Evolutionary conservation across 2,113 vertebrate genomes (phyloP).

Genomic region (Carassius auratus): DNA sequence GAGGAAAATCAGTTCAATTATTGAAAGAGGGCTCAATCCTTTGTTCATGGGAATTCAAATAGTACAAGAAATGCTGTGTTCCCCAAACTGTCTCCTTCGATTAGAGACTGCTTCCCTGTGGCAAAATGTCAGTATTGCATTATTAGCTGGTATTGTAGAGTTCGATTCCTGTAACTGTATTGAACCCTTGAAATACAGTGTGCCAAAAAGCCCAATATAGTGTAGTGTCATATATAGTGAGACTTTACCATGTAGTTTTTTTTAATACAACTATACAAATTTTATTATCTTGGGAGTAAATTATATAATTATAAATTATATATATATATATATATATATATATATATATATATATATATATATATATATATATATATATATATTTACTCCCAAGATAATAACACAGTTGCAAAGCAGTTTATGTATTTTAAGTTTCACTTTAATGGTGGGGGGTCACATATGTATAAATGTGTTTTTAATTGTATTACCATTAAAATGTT

Average conservation of each 20-base stretch:
- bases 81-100: slow-evolving; percentile 16
- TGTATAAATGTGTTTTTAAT: too few species aligned
- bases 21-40: slow-evolving; percentile 5
- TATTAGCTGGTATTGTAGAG: background rate
- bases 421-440: background rate
- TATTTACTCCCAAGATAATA: too few species aligned
- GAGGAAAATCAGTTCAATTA: slow-evolving; percentile 38
- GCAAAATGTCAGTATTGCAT: slow-evolving; percentile 30
- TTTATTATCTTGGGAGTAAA: background rate
- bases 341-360: too few species aligned
- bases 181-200: too few species aligned
- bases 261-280: too few species aligned
- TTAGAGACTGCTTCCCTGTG: slow-evolving; percentile 28
- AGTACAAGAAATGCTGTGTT: slow-evolving; percentile 9
- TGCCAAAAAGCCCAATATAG: background rate
- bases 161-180: background rate
- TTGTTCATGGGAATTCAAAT: slow-evolving; percentile 23
- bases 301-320: too few species aligned
- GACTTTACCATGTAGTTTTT: background rate
- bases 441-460: background rate
- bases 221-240: background rate
- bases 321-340: too few species aligned
- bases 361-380: too few species aligned
- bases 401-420: background rate
- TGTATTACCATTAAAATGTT: too few species aligned